These are phyloP conservation scores for Lutjanus campechanus DNA, from an alignment of 2,797 vertebrate species.

Conservation along the genomic window DNA sequence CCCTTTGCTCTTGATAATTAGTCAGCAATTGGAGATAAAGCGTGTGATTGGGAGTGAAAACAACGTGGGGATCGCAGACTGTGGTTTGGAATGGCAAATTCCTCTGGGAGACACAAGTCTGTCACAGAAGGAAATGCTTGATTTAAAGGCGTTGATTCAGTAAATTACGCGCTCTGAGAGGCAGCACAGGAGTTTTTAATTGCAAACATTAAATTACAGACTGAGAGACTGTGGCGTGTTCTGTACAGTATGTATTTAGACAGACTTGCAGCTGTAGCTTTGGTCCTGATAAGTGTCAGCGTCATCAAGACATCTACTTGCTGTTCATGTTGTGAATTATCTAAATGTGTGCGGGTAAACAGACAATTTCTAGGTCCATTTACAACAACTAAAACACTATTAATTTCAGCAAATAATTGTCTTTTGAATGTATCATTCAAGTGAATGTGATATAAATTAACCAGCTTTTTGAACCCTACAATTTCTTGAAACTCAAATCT, in stretches of 20 bases:
- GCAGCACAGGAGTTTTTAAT: slow-evolving; percentile 85
- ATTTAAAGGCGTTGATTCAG: slow-evolving; percentile 86
- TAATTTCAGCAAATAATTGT: background rate
- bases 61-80: slow-evolving; percentile 83
- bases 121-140: slow-evolving; percentile 83
- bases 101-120: slow-evolving; percentile 85
- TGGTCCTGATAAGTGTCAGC: slow-evolving; percentile 72
- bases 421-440: background rate
- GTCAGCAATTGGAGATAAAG: slow-evolving; percentile 85
- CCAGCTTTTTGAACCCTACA: background rate
- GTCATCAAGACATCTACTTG: slow-evolving; percentile 55
- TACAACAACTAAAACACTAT: background rate
- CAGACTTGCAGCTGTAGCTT: slow-evolving; percentile 78
- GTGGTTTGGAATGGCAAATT: slow-evolving; percentile 85
- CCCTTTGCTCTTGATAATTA: slow-evolving; percentile 84
- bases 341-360: background rate
- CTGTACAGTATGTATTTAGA: slow-evolving; percentile 80
- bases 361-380: background rate
- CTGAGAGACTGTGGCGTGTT: slow-evolving; percentile 74
- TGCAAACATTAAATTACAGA: slow-evolving; percentile 87
- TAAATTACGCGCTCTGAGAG: slow-evolving; percentile 82
- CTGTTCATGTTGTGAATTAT: slow-evolving; percentile 42
- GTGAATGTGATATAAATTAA: background rate
- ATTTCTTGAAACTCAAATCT: background rate
- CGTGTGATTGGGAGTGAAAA: slow-evolving; percentile 83